phyloP scores from a whole-genome alignment of 1,140 invertebrate genomes.

The Centruroides sculpturatus region DNA sequence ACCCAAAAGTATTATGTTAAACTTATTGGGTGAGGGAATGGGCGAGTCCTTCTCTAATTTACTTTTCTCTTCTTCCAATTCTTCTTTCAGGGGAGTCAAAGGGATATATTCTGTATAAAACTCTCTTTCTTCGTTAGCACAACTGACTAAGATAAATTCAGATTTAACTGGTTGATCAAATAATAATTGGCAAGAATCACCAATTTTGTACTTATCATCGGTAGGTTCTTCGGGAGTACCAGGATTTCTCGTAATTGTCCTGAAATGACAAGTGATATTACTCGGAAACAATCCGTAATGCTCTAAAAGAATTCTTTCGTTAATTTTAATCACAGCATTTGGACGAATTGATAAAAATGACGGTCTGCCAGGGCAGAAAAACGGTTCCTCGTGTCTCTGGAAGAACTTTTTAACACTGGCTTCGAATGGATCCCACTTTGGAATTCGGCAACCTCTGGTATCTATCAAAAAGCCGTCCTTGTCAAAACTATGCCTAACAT shows the following conservation, averaged over 20 bases:
- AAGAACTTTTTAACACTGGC: conserved; percentile 40
- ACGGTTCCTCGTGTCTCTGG: not conserved
- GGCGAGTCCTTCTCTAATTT: not conserved
- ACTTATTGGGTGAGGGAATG: not conserved
- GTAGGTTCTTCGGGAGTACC: conserved; percentile 4
- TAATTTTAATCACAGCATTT: conserved; percentile 4
- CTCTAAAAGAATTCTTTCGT: conserved; percentile 5
- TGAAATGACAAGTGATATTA: conserved; percentile 9
- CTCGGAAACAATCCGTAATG: conserved; percentile 7
- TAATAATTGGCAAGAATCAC: not conserved
- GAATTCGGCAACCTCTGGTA: conserved; percentile 61
- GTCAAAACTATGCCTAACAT: no score
- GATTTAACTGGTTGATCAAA: conserved; percentile 5
- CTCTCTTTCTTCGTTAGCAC: conserved; percentile 1
- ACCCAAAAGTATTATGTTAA: conserved; percentile 29
- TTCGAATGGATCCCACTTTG: conserved; percentile 55
- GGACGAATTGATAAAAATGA: conserved; percentile 1
- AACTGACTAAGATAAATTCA: conserved; percentile 11
- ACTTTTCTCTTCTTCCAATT: conserved; percentile 2
- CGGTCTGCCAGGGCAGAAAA: conserved; percentile 6
- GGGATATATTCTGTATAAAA: conserved; percentile 10
- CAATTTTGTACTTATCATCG: conserved; percentile 10
- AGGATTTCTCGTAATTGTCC: conserved; percentile 9
- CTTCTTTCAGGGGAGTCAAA: conserved; percentile 9
- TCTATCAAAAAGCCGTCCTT: conserved; percentile 36